Percentiles rank a stretch among this genome's conserved stretches.
These are phyloP conservation scores for Cyphomyrus discorhynchus DNA, from an alignment of 2,113 vertebrate species.

Conservation along the genomic window DNA sequence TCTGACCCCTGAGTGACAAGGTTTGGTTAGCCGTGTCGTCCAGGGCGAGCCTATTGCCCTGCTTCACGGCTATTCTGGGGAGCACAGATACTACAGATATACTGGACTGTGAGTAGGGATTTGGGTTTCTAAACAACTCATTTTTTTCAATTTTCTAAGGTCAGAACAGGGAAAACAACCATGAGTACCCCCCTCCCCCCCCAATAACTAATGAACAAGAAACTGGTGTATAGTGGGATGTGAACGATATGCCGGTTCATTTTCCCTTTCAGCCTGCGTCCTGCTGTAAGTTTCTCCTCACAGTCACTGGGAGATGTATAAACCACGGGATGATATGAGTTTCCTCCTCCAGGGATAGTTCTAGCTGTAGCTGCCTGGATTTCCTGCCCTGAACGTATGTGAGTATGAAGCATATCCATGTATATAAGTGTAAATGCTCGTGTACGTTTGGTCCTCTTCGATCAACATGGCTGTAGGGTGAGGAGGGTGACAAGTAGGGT, in stretches of 20 bases:
- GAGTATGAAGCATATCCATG: background rate
- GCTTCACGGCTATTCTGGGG: background rate
- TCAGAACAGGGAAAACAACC: background rate
- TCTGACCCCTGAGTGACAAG: background rate
- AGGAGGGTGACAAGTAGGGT: background rate
- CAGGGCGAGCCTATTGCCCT: background rate
- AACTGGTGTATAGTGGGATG: background rate
- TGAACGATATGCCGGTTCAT: background rate
- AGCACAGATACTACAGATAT: background rate
- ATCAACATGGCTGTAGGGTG: background rate
- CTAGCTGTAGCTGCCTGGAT: background rate
- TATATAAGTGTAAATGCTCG: background rate
- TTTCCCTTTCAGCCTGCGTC: background rate
- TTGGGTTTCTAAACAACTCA: background rate
- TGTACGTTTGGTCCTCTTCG: background rate
- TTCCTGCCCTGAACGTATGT: background rate
- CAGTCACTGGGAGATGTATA: background rate
- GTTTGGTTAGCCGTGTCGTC: background rate
- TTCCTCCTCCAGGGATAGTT: background rate
- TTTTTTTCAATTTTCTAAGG: background rate
- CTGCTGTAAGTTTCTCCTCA: background rate
- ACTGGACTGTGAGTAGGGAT: background rate
- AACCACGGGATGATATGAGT: background rate
- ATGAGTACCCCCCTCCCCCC: background rate
- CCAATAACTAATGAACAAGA: background rate